Conservation (phyloP, 2,888 invertebrate species). For the Galeruca laticollis region DNA sequence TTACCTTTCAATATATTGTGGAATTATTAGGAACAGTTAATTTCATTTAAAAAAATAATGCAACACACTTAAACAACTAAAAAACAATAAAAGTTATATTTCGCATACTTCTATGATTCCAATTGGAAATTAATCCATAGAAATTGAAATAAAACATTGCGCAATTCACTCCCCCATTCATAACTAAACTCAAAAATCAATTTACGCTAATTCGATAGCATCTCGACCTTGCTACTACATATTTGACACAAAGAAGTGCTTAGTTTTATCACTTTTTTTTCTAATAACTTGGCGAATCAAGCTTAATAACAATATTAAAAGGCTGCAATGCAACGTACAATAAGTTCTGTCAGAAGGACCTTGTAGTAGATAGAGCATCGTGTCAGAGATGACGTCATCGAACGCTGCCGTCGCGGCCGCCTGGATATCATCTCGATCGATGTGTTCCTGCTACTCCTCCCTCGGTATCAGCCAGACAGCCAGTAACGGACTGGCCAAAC, state of each 20-base stretch:
- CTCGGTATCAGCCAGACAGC: conserved; percentile 54
- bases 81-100: too few species aligned
- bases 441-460: conserved; percentile 53
- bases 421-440: conserved; percentile 55
- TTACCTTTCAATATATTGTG: too few species aligned
- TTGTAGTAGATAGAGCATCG: conserved; percentile 57
- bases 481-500: conserved; percentile 41
- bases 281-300: conserved; percentile 27
- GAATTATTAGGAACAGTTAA: too few species aligned
- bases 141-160: too few species aligned
- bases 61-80: too few species aligned
- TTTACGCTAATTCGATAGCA: conserved; percentile 11
- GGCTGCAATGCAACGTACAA: conserved; percentile 43
- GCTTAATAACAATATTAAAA: conserved; percentile 44
- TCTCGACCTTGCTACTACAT: conserved; percentile 18
- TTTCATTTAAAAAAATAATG: too few species aligned
- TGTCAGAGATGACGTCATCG: conserved; percentile 61
- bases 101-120: too few species aligned
- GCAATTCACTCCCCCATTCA: background rate
- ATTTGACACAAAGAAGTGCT: conserved; percentile 4
- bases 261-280: conserved; percentile 1
- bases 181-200: conserved; percentile 23
- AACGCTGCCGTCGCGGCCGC: conserved; percentile 42
- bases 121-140: too few species aligned
- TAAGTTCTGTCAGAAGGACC: conserved; percentile 42